These are phyloP conservation scores for Lepidurus arcticus DNA, from an alignment of 1,140 invertebrate genomes.

Conservation along the genomic window DNA sequence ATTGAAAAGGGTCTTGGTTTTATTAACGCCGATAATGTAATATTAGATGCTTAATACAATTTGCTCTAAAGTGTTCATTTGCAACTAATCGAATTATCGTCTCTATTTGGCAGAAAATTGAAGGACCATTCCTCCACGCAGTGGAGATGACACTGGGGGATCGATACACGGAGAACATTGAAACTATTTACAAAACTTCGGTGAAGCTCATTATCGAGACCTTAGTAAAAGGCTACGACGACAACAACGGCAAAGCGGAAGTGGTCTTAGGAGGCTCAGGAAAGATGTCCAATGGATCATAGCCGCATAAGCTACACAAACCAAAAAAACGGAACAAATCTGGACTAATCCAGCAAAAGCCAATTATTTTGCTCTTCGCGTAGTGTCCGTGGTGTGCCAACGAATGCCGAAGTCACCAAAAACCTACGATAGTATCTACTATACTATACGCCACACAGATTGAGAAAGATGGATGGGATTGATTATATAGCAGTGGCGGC, in stretches of 20 bases:
- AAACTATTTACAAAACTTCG: conserved; percentile 81
- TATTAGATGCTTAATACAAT: neutral
- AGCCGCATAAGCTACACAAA: neutral
- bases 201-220: conserved; percentile 87
- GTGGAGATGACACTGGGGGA: conserved; percentile 78
- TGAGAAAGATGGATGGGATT: too few relatives aligned
- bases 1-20: too few relatives aligned
- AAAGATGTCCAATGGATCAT: neutral
- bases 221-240: conserved; percentile 71
- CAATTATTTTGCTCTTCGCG: too few relatives aligned
- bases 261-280: neutral
- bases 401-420: too few relatives aligned
- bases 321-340: too few relatives aligned
- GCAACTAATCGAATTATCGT: neutral
- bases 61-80: neutral
- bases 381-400: too few relatives aligned
- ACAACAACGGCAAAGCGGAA: conserved; percentile 42
- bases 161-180: conserved; percentile 83
- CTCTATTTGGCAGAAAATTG: conserved; percentile 71
- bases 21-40: too few relatives aligned
- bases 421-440: too few relatives aligned
- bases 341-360: too few relatives aligned
- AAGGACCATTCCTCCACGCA: conserved; percentile 77
- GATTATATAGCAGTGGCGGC: too few relatives aligned
- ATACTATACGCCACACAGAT: too few relatives aligned